Evolutionary conservation across 1,140 invertebrate species (phyloP), one percentile per base, ranked within the genome.

Genomic region (Sycophaga agraensis): DNA sequence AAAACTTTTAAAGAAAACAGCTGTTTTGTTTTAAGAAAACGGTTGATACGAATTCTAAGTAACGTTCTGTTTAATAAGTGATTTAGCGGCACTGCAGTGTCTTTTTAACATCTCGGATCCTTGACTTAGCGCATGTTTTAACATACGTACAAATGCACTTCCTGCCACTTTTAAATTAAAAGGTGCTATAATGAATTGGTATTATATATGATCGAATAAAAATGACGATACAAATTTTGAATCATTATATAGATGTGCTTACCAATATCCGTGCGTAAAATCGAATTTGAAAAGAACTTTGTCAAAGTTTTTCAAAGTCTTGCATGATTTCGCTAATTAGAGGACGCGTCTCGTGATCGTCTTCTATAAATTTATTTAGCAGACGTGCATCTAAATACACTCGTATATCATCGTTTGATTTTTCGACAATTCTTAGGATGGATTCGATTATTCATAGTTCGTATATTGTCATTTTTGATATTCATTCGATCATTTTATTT

Each of bases 211-310:
- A 45, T 71, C 66, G 57, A 70, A 69, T 6, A 68, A n/a, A n/a
- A n/a, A n/a, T n/a, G n/a, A n/a, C n/a, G n/a, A n/a, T n/a, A n/a
- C n/a, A n/a, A n/a, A n/a, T n/a, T n/a, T n/a, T n/a, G n/a, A n/a
- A n/a, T n/a, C n/a, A n/a, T n/a, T n/a, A n/a, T n/a, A n/a, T n/a
- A 75, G 56, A 0, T 71, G 68, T 11, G 75, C 69, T 63, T 76
- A 73, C 64, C 75, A 78, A 56, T 77, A 77, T 1, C 70, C 68
- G 43, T 68, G 63, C 34, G 70, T 68, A 22, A 76, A 59, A 68
- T 77, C 74, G 1, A 74, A 58, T 14, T 67, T 66, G 12, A 67
- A 67, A 16, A 75, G 63, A 54, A 35, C 67, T n/a, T 63, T 51
- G 66, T 66, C 34, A n/a, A n/a, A n/a, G n/a, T 1, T 45, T 16